A percentile compares a stretch with the other conserved stretches of the same genome.
Conservation (phyloP, 1,140 invertebrate genomes). For the Chironomus tepperi region DNA sequence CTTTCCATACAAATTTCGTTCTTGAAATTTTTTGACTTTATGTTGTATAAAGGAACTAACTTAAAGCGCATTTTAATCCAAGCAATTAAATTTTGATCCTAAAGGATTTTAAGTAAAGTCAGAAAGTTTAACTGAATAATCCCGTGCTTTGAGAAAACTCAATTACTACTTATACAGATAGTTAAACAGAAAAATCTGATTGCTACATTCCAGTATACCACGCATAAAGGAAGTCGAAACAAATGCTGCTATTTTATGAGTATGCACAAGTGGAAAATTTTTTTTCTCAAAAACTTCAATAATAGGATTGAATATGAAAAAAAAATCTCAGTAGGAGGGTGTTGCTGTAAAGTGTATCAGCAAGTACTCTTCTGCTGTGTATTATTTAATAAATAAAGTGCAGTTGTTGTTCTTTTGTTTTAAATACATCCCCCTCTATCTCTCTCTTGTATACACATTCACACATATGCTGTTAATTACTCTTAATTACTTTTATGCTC, state of each 20-base stretch:
- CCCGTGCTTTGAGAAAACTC: too few species aligned
- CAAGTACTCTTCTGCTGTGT: background rate
- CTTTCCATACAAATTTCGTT: background rate
- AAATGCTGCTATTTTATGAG: too few species aligned
- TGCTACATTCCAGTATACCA: background rate
- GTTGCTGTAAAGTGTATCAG: background rate
- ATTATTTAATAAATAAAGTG: background rate
- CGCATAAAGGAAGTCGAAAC: too few species aligned
- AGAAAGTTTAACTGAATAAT: too few species aligned
- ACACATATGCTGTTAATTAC: constrained; percentile 1
- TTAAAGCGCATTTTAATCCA: too few species aligned
- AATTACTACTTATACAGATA: too few species aligned
- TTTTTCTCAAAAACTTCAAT: background rate
- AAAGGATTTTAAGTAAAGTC: too few species aligned
- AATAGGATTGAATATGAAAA: background rate
- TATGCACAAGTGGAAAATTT: too few species aligned
- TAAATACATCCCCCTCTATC: background rate
- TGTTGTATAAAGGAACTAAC: background rate
- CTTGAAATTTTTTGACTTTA: background rate
- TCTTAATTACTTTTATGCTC: background rate
- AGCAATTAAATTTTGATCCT: too few species aligned
- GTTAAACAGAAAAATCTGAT: background rate
- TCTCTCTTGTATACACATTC: too few species aligned
- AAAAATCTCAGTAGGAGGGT: background rate
- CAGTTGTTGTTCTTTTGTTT: background rate